phyloP scores from a whole-genome alignment of 2,113 vertebrate genomes.

The Montifringilla adamsi region DNA sequence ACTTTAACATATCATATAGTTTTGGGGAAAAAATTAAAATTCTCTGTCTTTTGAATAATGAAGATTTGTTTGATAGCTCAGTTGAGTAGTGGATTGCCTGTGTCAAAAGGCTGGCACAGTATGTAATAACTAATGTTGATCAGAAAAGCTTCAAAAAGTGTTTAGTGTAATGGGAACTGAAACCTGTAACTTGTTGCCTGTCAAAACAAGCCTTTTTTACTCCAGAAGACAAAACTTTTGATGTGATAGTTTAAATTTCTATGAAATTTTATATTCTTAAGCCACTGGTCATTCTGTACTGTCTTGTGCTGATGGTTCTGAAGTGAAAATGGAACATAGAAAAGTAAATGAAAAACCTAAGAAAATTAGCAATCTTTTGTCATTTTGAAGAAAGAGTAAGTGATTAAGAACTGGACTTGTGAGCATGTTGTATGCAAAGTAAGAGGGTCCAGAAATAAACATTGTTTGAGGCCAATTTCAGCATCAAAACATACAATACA shows the following conservation, averaged over 20 bases:
- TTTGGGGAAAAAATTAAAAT: background rate
- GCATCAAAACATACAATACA: background rate
- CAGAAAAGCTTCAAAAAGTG: background rate
- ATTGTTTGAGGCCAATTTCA: background rate
- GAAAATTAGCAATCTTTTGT: background rate
- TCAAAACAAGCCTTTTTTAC: background rate
- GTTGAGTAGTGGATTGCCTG: background rate
- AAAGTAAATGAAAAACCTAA: background rate
- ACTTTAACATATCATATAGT: background rate
- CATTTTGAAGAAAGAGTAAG: background rate
- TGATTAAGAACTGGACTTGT: background rate
- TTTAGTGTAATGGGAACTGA: background rate
- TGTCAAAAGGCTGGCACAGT: background rate
- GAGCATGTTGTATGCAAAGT: background rate
- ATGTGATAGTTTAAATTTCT: background rate
- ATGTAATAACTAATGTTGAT: background rate
- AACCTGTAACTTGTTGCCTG: background rate
- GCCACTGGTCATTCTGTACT: background rate
- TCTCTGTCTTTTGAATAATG: background rate
- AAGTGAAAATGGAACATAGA: background rate
- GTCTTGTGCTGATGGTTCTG: background rate
- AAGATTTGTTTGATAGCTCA: background rate
- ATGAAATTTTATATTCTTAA: background rate
- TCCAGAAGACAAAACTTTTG: background rate
- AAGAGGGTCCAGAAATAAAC: background rate